Evolutionary conservation across 2,113 vertebrate genomes (phyloP), one percentile per base, ranked within the genome.

Genomic region (Phocoena phocoena): DNA sequence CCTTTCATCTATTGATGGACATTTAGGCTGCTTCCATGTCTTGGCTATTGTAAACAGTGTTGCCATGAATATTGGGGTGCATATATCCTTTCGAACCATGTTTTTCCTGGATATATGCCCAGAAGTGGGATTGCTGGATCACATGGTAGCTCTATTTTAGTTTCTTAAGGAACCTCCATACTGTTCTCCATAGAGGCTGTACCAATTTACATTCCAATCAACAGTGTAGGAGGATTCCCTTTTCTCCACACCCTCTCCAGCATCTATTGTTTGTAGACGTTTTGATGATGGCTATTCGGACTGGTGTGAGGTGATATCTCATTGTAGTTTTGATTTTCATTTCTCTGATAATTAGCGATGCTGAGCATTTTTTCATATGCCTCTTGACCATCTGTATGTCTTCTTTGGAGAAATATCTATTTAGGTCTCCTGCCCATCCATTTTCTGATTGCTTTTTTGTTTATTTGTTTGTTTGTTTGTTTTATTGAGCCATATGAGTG

Each of bases 211-310:
- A 76, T 33, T 33, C 44, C 73, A 76, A 17, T 15, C 73, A 33
- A 33, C 28, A 33, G 44, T 50, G 28, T 76, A 76, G 73, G 44
- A 31, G 44, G 31, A 4, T 20, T 50, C 44, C 44, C 28, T 76
- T 50, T 26, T 50, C 31, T 76, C 28, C 47, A 20, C 2, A 33
- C 26, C 73, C 17, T 76, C 5, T 50, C 15, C 0, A 0, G 44
- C 28, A 20, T 50, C 50, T 76, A 76, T 12, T 50, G 73, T 76
- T 50, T 76, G 26, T 76, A 76, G 44, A 50, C 31, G 11, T 41
- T 44, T 44, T 44, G 44, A 76, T 33, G 15, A 20, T 50, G 41
- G 41, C 14, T 15, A 33, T 76, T 50, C 47, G 33, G 44, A 50
- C 15, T 50, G 28, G 4, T 50, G 15, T 33, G 17, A 76, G 10